Base-by-base conservation (phyloP, 2,113 vertebrate genomes). In the Pelmatolapia mariae region DNA sequence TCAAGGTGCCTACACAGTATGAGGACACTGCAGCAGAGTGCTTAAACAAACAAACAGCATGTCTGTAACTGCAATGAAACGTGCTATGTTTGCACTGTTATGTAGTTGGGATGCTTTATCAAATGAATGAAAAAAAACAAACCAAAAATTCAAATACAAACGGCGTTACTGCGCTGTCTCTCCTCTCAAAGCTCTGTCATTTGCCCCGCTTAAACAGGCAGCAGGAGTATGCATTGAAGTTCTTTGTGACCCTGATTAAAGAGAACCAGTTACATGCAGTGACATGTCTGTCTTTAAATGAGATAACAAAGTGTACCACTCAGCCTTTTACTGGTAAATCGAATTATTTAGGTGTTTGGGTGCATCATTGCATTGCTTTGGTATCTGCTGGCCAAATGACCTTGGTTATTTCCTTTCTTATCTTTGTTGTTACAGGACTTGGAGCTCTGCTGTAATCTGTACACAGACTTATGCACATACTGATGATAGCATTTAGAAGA, bases 381-480 rank as follows among this genome's bases (percentile, higher is more conserved):
- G 59, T 88, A 86, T 89, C 80, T 87, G 56, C 16, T 24, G 71
- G 57, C 38, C 71, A 61, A 86, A 76, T 91, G 73, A 91, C 94
- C 90, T 94, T n/a, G 82, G 26, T 63, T 84, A 56, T 43, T 81
- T 61, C 38, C 40, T 81, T 45, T 71, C 85, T 66, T 91, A 95
- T 94, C 89, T 4, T 38, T 81, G 85, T 87, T 92, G 87, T 90
- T 68, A 5, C 88, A 81, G 71, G 31, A 47, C 61, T 56, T 76
- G 29, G 22, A 82, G 84, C 79, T 63, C 81, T 26, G 36, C 57
- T 68, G 5, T 86, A 84, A 93, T 91, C 91, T 81, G 1, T 76
- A 33, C 18, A 24, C 43, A 26, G 53, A 89, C 50, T 87, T 22
- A 15, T 68, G 7, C 18, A n/a, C 57, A 33, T 59, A 88, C 59